A percentile compares a stretch with the other conserved stretches of the same genome.
Evolutionary conservation across 2,113 vertebrate species (phyloP).

Genomic region (Atherinomorus stipes): DNA sequence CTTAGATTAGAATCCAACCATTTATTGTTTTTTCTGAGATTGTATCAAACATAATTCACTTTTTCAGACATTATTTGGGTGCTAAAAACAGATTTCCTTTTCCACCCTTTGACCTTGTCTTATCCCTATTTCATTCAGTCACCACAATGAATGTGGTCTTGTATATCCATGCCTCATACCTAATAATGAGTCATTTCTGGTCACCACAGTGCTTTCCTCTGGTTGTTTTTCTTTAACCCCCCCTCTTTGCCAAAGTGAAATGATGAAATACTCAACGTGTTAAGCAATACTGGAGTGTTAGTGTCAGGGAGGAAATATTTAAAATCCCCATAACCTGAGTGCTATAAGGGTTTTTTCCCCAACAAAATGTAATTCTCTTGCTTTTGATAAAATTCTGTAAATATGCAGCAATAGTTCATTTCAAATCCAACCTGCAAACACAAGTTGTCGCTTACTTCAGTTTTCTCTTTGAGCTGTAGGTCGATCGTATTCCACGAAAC

Average conservation of each 20-base stretch:
- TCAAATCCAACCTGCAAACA: background rate
- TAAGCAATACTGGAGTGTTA: slow-evolving; percentile 7
- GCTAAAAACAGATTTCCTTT: background rate
- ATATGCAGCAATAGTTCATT: background rate
- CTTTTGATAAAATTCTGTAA: background rate
- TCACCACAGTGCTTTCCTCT: slow-evolving; percentile 19
- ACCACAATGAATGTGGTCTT: background rate
- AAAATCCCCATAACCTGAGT: background rate
- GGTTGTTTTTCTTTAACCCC: background rate
- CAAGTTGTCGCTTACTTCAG: background rate
- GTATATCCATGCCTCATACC: background rate
- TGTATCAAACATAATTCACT: background rate
- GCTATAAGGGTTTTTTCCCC: background rate
- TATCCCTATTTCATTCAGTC: background rate
- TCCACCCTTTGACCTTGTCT: background rate
- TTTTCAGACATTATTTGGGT: background rate
- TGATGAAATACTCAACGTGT: slow-evolving; percentile 4
- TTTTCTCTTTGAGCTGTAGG: background rate
- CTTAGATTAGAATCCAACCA: too few species aligned
- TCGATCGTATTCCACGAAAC: background rate
- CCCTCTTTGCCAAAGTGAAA: background rate
- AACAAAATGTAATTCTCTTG: background rate
- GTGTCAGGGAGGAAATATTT: slow-evolving; percentile 21
- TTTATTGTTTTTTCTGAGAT: background rate
- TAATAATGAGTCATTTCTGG: slow-evolving; percentile 29